Percentiles rank a stretch among this genome's conserved stretches.
Evolutionary conservation across 1,140 invertebrate genomes (phyloP).

Genomic region (Diuraphis noxia): DNA sequence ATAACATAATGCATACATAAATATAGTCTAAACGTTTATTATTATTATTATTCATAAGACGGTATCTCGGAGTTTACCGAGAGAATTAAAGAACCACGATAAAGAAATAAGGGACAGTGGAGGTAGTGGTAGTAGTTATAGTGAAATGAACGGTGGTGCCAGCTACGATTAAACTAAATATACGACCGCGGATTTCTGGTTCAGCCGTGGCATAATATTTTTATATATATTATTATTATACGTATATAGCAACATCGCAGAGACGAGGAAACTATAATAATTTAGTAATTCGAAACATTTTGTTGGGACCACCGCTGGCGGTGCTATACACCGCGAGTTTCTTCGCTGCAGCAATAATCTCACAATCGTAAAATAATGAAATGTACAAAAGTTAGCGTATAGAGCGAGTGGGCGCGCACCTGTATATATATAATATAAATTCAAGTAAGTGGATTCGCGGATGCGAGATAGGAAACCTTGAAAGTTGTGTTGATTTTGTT

Average conservation of each 20-base stretch:
- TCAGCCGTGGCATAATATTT: neutral
- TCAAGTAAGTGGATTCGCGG: neutral
- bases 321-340: neutral
- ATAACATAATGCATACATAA: neutral
- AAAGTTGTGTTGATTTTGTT: slow-evolving; percentile 2
- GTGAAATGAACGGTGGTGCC: neutral
- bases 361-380: neutral
- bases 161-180: neutral
- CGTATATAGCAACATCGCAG: neutral
- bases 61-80: neutral
- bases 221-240: neutral
- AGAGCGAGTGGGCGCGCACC: neutral
- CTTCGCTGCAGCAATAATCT: neutral
- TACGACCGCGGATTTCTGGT: neutral
- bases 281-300: neutral
- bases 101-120: neutral
- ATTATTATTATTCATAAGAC: slow-evolving; percentile 2
- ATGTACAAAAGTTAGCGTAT: neutral
- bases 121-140: neutral
- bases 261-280: neutral
- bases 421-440: neutral
- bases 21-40: neutral
- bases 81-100: neutral
- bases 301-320: neutral
- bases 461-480: neutral